A percentile compares a stretch with the other conserved stretches of the same genome.
phyloP scores from a whole-genome alignment of 2,113 vertebrate genomes.

The Ptychochromis oligacanthus region DNA sequence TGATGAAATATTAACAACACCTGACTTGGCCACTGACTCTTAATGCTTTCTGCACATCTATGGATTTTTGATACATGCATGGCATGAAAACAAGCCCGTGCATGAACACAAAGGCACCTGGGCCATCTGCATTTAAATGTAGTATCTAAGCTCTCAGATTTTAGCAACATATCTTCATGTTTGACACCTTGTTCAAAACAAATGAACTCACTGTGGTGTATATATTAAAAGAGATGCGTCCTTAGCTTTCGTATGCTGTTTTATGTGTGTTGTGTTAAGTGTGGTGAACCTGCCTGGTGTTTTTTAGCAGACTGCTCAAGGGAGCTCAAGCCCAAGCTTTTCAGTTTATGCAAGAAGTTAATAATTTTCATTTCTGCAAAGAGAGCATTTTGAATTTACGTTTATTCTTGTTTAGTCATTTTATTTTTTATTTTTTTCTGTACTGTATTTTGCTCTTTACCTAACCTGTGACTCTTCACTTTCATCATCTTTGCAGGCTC shows the following conservation, averaged over 20 bases:
- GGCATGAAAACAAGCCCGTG: neutral
- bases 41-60: slow-evolving; percentile 75
- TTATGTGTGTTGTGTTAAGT: neutral
- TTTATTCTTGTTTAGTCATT: neutral
- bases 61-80: slow-evolving; percentile 64
- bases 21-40: slow-evolving; percentile 59
- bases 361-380: neutral
- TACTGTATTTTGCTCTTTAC: neutral
- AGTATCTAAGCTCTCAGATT: neutral
- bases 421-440: fast-evolving
- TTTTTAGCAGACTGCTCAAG: neutral
- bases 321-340: no score
- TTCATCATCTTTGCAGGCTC: slow-evolving; percentile 8
- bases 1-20: slow-evolving; percentile 87
- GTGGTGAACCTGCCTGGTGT: neutral
- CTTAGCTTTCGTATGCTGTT: no score
- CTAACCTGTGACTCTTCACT: neutral
- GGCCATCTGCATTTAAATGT: neutral
- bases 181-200: neutral
- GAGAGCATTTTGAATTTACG: neutral
- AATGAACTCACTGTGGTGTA: neutral
- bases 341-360: neutral
- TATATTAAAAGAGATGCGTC: neutral
- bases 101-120: neutral
- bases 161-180: no score